These are phyloP conservation scores for Zonotrichia leucophrys DNA, from an alignment of 2,113 vertebrate species.

Conservation along the genomic window DNA sequence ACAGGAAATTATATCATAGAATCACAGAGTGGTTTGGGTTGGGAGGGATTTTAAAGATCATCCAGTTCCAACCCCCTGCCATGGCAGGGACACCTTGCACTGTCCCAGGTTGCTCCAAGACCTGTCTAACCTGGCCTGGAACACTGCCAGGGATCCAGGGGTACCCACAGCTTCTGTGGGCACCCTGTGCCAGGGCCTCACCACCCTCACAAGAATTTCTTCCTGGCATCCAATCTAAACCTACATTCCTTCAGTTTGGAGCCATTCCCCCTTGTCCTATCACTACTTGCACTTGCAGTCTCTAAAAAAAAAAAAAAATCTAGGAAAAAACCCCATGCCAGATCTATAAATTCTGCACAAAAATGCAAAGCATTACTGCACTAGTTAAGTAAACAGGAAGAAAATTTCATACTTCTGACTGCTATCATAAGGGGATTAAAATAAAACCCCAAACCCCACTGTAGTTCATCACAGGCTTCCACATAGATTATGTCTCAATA, in stretches of 20 bases:
- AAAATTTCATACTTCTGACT: neutral
- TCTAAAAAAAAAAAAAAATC: neutral
- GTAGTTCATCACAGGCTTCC: neutral
- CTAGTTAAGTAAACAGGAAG: neutral
- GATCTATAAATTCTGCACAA: neutral
- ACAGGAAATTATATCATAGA: neutral
- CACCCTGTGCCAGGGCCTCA: neutral
- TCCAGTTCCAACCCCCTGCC: neutral
- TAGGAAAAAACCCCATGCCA: neutral
- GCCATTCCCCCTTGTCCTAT: neutral
- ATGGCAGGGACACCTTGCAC: neutral
- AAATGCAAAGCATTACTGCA: neutral
- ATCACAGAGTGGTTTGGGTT: neutral
- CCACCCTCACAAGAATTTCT: neutral
- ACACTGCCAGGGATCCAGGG: neutral
- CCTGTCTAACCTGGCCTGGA: accelerated
- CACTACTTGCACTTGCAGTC: neutral
- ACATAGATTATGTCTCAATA: neutral
- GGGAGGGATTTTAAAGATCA: neutral
- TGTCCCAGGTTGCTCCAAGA: accelerated
- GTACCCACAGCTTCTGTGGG: neutral
- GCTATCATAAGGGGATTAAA: neutral
- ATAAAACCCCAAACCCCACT: accelerated
- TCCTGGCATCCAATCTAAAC: neutral
- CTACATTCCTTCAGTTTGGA: neutral